These are phyloP conservation scores for Lutraria rhynchaena DNA, from an alignment of 1,140 invertebrate species.

Conservation along the genomic window DNA sequence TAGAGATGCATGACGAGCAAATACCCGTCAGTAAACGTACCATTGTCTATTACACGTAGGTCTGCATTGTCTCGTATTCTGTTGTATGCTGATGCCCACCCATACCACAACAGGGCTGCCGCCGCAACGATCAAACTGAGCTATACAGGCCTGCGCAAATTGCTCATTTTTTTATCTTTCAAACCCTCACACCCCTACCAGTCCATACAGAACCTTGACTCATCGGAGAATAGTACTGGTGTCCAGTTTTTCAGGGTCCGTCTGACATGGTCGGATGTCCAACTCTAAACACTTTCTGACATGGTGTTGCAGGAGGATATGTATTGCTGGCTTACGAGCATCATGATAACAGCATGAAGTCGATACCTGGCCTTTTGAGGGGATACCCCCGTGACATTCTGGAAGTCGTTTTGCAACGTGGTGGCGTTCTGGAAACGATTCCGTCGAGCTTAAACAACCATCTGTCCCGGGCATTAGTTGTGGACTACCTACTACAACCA, in stretches of 20 bases:
- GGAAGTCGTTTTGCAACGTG: neutral
- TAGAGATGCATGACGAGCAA: too few relatives aligned
- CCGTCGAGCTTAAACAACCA: neutral
- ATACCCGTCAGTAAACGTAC: too few relatives aligned
- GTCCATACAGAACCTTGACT: too few relatives aligned
- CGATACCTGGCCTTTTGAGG: neutral
- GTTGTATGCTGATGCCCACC: neutral
- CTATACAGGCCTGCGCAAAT: neutral
- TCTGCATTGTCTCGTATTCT: neutral
- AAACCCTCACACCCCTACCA: too few relatives aligned
- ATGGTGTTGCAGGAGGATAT: too few relatives aligned
- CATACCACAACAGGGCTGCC: neutral
- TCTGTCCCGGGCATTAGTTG: neutral
- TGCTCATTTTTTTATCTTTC: too few relatives aligned
- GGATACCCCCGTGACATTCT: slow-evolving; percentile 4
- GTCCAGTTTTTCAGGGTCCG: neutral
- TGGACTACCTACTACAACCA: neutral
- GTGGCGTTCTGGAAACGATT: neutral
- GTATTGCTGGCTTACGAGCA: neutral
- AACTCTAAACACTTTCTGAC: neutral
- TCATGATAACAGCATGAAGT: neutral
- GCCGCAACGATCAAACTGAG: neutral
- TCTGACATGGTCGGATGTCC: neutral
- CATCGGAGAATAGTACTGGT: too few relatives aligned
- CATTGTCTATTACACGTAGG: too few relatives aligned